phyloP scores from a whole-genome alignment of 2,797 vertebrate species.

The Hyperoplus immaculatus region DNA sequence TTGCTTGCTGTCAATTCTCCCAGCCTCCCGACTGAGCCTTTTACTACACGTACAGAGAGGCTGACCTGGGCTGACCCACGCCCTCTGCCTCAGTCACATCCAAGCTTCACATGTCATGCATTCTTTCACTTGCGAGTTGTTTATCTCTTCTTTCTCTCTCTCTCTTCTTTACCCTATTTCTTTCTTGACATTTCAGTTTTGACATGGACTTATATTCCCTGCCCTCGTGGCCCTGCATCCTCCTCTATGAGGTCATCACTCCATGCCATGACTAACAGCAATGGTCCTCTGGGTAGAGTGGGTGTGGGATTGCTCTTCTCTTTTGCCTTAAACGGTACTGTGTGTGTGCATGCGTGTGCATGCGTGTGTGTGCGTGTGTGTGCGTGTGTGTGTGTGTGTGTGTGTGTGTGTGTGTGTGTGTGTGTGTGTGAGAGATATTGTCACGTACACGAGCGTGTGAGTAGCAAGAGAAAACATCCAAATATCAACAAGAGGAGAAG shows the following conservation, averaged over 20 bases:
- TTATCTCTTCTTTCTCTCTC: background rate
- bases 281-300: constrained; percentile 53
- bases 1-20: constrained; percentile 12
- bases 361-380: too few species aligned
- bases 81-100: constrained; percentile 42
- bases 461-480: constrained; percentile 64
- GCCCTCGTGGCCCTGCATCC: constrained; percentile 55
- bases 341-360: too few species aligned
- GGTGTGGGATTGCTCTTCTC: constrained; percentile 56
- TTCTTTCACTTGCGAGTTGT: constrained; percentile 32
- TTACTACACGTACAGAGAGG: constrained; percentile 21
- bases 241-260: constrained; percentile 54
- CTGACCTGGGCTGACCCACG: constrained; percentile 61
- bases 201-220: constrained; percentile 47
- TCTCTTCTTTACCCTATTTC: constrained; percentile 4
- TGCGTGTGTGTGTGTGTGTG: too few species aligned
- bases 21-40: constrained; percentile 17
- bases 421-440: too few species aligned
- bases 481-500: constrained; percentile 58
- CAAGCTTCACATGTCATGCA: constrained; percentile 22
- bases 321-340: constrained; percentile 28
- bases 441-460: too few species aligned
- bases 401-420: background rate
- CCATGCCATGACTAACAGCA: constrained; percentile 57
- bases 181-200: constrained; percentile 37